Conservation (phyloP, 2,797 vertebrate genomes). For the Amblyopsis hoosieri region DNA sequence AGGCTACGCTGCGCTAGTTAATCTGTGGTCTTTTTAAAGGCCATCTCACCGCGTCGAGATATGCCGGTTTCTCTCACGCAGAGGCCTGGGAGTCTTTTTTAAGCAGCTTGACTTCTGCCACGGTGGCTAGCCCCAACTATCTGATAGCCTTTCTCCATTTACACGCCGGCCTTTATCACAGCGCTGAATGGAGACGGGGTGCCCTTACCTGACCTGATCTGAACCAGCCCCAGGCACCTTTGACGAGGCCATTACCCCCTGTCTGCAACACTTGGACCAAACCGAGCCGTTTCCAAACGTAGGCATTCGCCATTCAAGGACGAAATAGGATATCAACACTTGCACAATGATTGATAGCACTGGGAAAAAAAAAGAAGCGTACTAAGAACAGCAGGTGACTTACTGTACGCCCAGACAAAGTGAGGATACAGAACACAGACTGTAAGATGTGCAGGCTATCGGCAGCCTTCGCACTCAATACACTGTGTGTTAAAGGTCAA, state of each 20-base stretch:
- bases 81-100: constrained; percentile 55
- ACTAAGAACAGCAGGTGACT: too few relatives aligned
- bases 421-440: too few relatives aligned
- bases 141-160: constrained; percentile 77
- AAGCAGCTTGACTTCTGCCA: constrained; percentile 54
- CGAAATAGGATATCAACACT: background rate
- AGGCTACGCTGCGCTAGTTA: constrained; percentile 49
- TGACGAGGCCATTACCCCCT: background rate
- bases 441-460: too few relatives aligned
- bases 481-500: too few relatives aligned
- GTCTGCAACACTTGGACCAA: background rate
- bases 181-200: constrained; percentile 53
- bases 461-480: too few relatives aligned
- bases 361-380: too few relatives aligned
- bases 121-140: constrained; percentile 62
- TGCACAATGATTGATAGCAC: background rate
- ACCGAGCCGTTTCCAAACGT: background rate
- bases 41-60: constrained; percentile 63
- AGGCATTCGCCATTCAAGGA: background rate
- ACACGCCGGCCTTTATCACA: constrained; percentile 63
- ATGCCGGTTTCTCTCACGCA: constrained; percentile 54
- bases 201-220: constrained; percentile 53
- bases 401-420: too few relatives aligned
- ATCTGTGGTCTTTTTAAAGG: constrained; percentile 72
- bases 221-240: background rate